Evolutionary conservation across 2,888 invertebrate genomes (phyloP).

Genomic region (Eristalinus sepulchralis): DNA sequence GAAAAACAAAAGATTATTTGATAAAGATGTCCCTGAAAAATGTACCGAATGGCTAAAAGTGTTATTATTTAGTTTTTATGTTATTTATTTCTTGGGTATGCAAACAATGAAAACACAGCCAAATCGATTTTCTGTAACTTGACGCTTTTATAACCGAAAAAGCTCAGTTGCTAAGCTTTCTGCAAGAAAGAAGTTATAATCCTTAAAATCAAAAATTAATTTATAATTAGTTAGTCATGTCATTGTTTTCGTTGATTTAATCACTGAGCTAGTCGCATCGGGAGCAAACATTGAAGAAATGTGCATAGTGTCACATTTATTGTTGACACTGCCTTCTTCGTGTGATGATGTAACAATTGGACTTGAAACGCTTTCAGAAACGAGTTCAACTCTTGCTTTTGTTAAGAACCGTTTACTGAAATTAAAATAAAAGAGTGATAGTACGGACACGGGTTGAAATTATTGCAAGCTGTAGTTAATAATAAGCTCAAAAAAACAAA

Average conservation of each 20-base stretch:
- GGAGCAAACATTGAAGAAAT: constrained; percentile 77
- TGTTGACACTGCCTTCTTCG: constrained; percentile 75
- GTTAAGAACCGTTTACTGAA: constrained; percentile 75
- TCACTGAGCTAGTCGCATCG: constrained; percentile 74
- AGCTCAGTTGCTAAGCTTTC: background rate
- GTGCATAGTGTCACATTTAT: constrained; percentile 76
- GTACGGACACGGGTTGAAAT: constrained; percentile 73
- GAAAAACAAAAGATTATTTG: too few species aligned
- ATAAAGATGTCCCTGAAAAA: too few species aligned
- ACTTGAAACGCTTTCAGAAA: constrained; percentile 76
- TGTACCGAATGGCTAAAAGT: constrained; percentile 12
- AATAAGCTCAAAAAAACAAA: background rate
- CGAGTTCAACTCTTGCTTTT: constrained; percentile 75
- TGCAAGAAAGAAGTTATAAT: background rate
- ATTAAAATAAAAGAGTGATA: constrained; percentile 56
- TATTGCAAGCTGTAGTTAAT: too few species aligned
- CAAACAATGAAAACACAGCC: background rate
- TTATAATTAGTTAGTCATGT: background rate
- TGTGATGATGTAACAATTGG: constrained; percentile 78
- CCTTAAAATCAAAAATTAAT: constrained; percentile 7
- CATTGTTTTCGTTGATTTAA: background rate
- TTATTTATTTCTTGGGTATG: constrained; percentile 2
- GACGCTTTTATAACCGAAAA: background rate
- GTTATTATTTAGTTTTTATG: constrained; percentile 4
- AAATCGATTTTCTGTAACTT: background rate